Evolutionary conservation across 1,140 invertebrate species (phyloP), one percentile per base, ranked within the genome.

Genomic region (Drosophila serrata): DNA sequence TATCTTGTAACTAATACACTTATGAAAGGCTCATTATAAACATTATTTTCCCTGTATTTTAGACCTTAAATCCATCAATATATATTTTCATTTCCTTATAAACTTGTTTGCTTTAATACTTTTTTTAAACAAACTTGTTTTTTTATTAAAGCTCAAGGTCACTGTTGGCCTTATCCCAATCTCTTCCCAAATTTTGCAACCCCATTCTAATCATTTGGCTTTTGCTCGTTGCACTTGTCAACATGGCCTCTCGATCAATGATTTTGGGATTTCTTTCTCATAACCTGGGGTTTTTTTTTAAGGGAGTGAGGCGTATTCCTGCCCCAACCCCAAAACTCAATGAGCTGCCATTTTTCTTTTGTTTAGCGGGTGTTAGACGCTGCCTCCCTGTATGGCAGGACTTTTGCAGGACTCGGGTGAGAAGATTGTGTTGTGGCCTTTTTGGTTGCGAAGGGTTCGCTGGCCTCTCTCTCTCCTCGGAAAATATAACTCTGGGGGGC

Each of bases 341-440:
- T 86, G 75, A 88, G 79, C 76, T 86, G 79, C 65, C 74, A 76
- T 76, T 76, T 74, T 76, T 63, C 76, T 77, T 87, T 87, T 87
- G 84, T 88, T 76, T 48, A 43, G 77, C 82, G 78, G 63, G 77
- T 63, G 80, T 82, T 73, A 62, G 45, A 37, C 39, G 24, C 55
- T 24, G 45, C 42, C n/a, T 9, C 43, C 15, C 17, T 22, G 35
- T 27, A 19, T 27, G n/a, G 11, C 31, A 22, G 29, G 35, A 51
- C 48, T 56, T 49, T 33, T 7, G 8, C 40, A 4, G 17, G 17
- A 12, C n/a, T 43, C 56, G 77, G 84, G 84, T 76, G 80, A 77
- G 84, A 87, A 87, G 87, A 88, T 87, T 87, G 76, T 87, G 84
- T 87, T 87, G 77, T 87, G 85, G 84, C 65, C 84, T 84, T 87